Evolutionary conservation across 2,797 vertebrate species (phyloP).

Genomic region (Selene dorsalis): DNA sequence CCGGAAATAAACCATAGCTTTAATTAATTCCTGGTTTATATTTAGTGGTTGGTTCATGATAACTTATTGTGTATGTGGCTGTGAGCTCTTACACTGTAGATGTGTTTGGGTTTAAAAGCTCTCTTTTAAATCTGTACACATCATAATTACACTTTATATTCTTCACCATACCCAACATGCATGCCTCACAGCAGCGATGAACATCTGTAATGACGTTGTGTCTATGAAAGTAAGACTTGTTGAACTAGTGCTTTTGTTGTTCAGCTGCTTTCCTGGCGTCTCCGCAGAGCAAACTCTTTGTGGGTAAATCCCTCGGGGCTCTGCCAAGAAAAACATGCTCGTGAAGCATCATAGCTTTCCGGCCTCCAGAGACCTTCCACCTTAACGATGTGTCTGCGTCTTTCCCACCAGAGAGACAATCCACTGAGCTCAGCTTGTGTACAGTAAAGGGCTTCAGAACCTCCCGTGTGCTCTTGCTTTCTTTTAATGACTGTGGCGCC

Average conservation of each 20-base stretch:
- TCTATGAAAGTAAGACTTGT: conserved; percentile 49
- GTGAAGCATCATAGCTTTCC: conserved; percentile 60
- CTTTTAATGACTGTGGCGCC: conserved; percentile 71
- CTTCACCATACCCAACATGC: not conserved
- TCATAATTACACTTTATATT: not conserved
- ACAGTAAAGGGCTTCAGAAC: conserved; percentile 52
- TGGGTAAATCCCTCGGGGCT: conserved; percentile 56
- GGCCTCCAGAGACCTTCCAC: conserved; percentile 65
- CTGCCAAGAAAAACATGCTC: conserved; percentile 74
- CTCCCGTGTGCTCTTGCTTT: conserved; percentile 58
- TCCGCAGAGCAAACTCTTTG: conserved; percentile 58
- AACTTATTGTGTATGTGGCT: not conserved
- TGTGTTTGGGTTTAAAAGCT: not conserved
- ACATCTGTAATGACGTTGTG: conserved; percentile 54
- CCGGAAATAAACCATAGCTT: not conserved
- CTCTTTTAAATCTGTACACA: not conserved
- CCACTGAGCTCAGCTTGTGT: conserved; percentile 57
- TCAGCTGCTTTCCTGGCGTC: conserved; percentile 42
- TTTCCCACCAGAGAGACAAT: conserved; percentile 53
- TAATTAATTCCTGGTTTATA: not conserved
- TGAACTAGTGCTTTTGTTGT: conserved; percentile 56
- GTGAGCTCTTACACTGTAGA: not conserved
- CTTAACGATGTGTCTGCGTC: conserved; percentile 64
- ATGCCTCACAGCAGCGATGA: conserved; percentile 6
- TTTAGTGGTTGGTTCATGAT: not conserved